Evolutionary conservation across 2,888 invertebrate species (phyloP), one percentile per base, ranked within the genome.

Genomic region (Macropis europaea): DNA sequence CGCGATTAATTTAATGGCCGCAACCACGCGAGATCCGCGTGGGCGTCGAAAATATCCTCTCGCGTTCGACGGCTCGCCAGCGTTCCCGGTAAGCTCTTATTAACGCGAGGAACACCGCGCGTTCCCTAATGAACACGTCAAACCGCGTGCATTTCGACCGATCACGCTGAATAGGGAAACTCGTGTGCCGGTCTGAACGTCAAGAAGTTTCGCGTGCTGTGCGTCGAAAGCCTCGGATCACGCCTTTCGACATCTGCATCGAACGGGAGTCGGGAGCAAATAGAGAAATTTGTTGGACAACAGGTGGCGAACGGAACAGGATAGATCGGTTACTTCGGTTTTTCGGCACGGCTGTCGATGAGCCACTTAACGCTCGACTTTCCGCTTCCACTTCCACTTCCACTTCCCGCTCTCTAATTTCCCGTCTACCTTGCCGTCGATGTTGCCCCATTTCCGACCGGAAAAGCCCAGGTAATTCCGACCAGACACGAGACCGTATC

Each of bases 1-100:
- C 53, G 5, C 61, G 61, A 73, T 73, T 73, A 73, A 73, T 73
- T 72, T 67, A 67, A 67, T 57, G 61, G 30, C 48, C 22, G 36
- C 34, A 47, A 60, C 67, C 30, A 28, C 36, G 60, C 66, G 52
- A 54, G 57, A 63, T 17, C 11, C 45, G 69, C 67, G 73, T 73
- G 36, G 73, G 73, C 61, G 67, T 38, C 36, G 36, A 2, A 22
- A 70, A 53, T 60, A 64, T 47, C 28, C 17, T 48, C 24, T n/a
- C 15, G 50, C 52, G 30, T 30, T 38, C 30, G 13, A 11, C 43
- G 28, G n/a, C 34, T 34, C 42, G n/a, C 42, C 38, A 43, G 48
- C 42, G 9, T 26, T 17, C 40, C 26, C 11, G 45, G 48, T 32
- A 26, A 24, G 3, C 54, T 13, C 30, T 61, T 52, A 57, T 61